Base-by-base conservation (phyloP, 2,113 vertebrate species). In the Dascyllus trimaculatus region DNA sequence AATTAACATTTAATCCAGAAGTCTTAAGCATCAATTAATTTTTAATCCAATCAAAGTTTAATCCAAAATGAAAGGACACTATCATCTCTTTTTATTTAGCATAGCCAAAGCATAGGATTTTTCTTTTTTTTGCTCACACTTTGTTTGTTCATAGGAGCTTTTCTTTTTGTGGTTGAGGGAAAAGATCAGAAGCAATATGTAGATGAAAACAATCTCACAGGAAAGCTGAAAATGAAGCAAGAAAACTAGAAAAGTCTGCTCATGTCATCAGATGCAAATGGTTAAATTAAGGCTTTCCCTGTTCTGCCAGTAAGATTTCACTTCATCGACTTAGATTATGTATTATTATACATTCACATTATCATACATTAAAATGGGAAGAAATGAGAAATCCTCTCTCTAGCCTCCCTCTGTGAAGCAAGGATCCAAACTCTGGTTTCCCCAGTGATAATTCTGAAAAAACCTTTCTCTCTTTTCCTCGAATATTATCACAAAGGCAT, bases 1-100 rank as follows among this genome's bases (percentile, higher is more conserved):
- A 88, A 88, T 88, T 89, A 86, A 88, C 32, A 80, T 79, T 83
- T 89, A 68, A 89, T 88, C 40, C 46, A 26, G 59, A 87, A 81
- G 54, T 87, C 18, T 82, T 66, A 58, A 53, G 26, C 60, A 32
- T 74, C 63, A 57, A 61, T 85, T 77, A 43, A 78, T 71, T 74
- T 79, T 88, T 79, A 83, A 88, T 86, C 74, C 67, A 82, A 85
- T 89, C 78, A 86, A 89, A 84, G 32, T 82, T 68, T 70, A 75
- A 82, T 89, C 58, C 43, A 66, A 87, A 78, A 63, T 51, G 56
- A 82, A 77, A 64, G 63, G 61, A 60, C 45, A 22, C 45, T 52
- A 54, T 71, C n/a, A 59, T 45, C 19, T 43, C 21, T 64, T 75
- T 43, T 32, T 49, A 45, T 56, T 45, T 71, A 57, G 63, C 77